A percentile compares a stretch with the other conserved stretches of the same genome.
Conservation (phyloP, 2,113 vertebrate genomes). For the Vimba vimba region DNA sequence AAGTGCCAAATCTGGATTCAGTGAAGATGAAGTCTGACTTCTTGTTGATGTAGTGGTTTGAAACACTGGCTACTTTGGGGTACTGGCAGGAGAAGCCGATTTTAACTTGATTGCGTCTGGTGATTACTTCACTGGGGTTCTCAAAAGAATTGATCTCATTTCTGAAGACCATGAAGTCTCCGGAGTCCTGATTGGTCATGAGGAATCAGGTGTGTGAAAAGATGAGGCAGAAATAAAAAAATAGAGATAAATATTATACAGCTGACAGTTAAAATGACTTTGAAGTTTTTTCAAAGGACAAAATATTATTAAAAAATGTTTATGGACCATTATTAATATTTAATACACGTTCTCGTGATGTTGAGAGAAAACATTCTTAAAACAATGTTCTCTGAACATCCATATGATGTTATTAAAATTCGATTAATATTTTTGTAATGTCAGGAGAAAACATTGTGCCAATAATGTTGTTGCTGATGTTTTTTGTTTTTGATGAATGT, state of each 20-base stretch:
- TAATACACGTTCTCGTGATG: too few species aligned
- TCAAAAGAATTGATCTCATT: constrained; percentile 71
- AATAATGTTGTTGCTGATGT: too few species aligned
- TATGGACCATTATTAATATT: too few species aligned
- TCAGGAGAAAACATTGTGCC: too few species aligned
- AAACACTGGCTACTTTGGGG: constrained; percentile 68
- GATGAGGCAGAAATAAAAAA: neutral
- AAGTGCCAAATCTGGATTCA: constrained; percentile 74
- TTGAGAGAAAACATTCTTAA: too few species aligned
- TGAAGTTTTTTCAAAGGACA: too few species aligned
- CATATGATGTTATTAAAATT: too few species aligned
- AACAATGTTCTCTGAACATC: too few species aligned
- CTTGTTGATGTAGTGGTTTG: constrained; percentile 63
- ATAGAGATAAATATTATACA: neutral
- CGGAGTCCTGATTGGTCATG: constrained; percentile 66
- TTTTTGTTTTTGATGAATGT: too few species aligned
- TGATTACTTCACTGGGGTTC: constrained; percentile 58
- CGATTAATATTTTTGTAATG: too few species aligned
- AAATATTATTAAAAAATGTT: too few species aligned
- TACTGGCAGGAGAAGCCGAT: constrained; percentile 74
- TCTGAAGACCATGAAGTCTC: constrained; percentile 69
- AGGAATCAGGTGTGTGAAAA: neutral
- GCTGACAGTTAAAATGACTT: neutral
- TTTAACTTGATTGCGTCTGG: constrained; percentile 60
- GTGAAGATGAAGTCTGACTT: constrained; percentile 73